A percentile compares a stretch with the other conserved stretches of the same genome.
These are phyloP conservation scores for Chymomyza amoena DNA, from an alignment of 2,888 invertebrate species.

Conservation along the genomic window DNA sequence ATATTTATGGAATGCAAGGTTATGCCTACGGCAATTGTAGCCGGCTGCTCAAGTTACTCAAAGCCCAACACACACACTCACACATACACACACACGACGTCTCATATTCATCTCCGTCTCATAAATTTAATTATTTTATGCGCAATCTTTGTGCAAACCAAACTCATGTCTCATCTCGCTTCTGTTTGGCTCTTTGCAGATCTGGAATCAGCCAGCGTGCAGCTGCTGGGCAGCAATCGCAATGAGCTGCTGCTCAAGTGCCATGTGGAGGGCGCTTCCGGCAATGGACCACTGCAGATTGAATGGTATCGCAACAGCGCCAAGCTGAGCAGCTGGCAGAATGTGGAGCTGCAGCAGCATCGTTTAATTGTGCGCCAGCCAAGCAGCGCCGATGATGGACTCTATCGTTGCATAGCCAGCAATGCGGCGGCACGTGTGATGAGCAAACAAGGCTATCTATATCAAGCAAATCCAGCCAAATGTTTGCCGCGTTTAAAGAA, in stretches of 20 bases:
- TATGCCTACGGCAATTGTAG: not conserved
- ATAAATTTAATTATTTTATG: constrained; percentile 42
- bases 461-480: constrained; percentile 39
- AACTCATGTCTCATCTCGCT: not conserved
- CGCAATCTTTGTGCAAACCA: no score
- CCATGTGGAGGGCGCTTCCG: constrained; percentile 75
- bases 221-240: constrained; percentile 70
- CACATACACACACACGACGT: not conserved
- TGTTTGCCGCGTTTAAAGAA: constrained; percentile 74
- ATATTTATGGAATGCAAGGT: constrained; percentile 53
- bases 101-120: not conserved
- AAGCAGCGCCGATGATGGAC: constrained; percentile 82
- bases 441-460: constrained; percentile 74
- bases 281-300: constrained; percentile 69
- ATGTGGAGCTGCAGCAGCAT: constrained; percentile 81
- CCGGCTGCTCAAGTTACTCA: not conserved
- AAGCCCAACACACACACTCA: not conserved
- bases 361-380: constrained; percentile 75
- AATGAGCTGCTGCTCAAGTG: constrained; percentile 76
- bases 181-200: constrained; percentile 53
- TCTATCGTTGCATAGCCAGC: constrained; percentile 85
- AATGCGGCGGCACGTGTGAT: constrained; percentile 83
- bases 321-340: constrained; percentile 81
- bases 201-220: constrained; percentile 74
- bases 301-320: constrained; percentile 81